A percentile compares a stretch with the other conserved stretches of the same genome.
These are phyloP conservation scores for Narcine bancroftii DNA, from an alignment of 2,113 vertebrate genomes.

Conservation along the genomic window DNA sequence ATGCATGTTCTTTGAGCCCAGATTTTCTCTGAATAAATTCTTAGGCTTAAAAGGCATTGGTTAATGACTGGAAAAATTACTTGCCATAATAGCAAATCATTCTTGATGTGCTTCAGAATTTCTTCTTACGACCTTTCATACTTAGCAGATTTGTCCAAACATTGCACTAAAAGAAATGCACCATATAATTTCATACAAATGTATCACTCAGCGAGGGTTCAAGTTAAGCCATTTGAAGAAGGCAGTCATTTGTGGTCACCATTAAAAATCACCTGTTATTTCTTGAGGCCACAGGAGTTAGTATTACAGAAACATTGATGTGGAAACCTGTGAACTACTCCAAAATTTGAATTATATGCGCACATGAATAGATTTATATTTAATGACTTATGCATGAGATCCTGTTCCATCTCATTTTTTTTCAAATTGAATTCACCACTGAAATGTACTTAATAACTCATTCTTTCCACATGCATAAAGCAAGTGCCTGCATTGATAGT, in stretches of 20 bases:
- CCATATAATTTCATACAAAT: background rate
- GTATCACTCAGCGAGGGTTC: background rate
- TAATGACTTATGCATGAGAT: constrained; percentile 25
- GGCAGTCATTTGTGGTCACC: constrained; percentile 5
- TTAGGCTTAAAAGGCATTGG: background rate
- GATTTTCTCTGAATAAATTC: background rate
- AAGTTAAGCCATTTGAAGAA: constrained; percentile 5
- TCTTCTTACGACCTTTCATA: constrained; percentile 2
- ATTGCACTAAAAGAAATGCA: background rate
- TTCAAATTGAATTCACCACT: constrained; percentile 14
- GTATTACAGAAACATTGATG: background rate
- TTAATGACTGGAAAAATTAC: background rate
- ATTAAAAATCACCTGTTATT: background rate
- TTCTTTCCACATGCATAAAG: background rate
- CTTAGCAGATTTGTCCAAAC: background rate
- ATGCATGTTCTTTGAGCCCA: background rate
- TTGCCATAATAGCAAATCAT: background rate
- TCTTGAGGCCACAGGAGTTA: background rate
- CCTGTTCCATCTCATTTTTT: constrained; percentile 25
- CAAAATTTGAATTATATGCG: background rate
- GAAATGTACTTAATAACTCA: constrained; percentile 32
- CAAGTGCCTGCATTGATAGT: background rate
- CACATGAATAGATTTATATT: background rate
- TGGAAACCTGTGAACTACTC: background rate
- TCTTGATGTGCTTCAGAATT: background rate